Conservation (phyloP, 53 echinoderm and acorn worm genomes). For the Crossaster papposus region DNA sequence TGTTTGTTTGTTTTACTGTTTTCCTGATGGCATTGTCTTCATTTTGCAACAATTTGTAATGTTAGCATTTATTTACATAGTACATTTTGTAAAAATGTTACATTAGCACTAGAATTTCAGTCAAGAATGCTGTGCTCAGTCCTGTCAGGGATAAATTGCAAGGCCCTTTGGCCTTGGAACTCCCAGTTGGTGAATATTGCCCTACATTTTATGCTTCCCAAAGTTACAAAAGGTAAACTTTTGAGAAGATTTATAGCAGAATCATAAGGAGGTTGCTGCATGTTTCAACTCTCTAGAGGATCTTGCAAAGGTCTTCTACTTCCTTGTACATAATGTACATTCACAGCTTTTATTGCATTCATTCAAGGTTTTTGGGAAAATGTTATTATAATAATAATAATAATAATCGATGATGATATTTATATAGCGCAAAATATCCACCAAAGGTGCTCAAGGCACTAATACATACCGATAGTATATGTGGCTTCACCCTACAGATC, state of each 20-base stretch:
- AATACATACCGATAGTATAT: too few relatives aligned
- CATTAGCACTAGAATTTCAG: background rate
- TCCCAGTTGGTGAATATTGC: background rate
- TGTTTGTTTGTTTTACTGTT: too few relatives aligned
- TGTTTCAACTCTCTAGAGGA: background rate
- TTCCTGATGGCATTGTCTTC: too few relatives aligned
- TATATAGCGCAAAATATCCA: too few relatives aligned
- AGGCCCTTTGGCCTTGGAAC: background rate
- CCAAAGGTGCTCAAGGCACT: too few relatives aligned
- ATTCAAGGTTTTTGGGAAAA: too few relatives aligned
- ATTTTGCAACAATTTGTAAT: too few relatives aligned
- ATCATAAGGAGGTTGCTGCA: background rate
- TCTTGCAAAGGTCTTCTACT: background rate
- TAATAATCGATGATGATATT: too few relatives aligned
- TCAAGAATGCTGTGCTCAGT: background rate
- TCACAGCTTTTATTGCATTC: too few relatives aligned
- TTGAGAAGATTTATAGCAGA: background rate
- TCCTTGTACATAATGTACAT: too few relatives aligned
- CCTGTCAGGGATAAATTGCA: background rate
- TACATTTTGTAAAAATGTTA: background rate
- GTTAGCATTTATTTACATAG: background rate
- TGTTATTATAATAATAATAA: too few relatives aligned
- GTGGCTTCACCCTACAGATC: too few relatives aligned
- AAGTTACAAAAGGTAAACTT: background rate
- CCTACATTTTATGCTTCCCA: slow-evolving; percentile 9